Evolutionary conservation across 2,888 invertebrate species (phyloP).

Genomic region (Anoncus sp.): DNA sequence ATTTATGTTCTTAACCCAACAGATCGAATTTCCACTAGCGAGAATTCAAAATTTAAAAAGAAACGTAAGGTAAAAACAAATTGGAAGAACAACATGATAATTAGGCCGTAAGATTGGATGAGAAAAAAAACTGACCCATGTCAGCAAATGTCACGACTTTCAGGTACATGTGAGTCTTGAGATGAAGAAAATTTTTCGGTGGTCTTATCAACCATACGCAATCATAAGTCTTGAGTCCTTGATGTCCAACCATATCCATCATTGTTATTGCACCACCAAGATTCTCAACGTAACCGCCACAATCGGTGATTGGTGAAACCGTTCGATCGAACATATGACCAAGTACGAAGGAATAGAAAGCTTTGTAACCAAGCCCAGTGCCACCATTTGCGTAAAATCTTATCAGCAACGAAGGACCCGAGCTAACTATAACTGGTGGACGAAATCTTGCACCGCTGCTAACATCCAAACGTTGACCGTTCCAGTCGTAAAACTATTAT

Average conservation of each 20-base stretch:
- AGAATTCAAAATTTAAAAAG: no score
- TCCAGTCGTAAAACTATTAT: slow-evolving; percentile 87
- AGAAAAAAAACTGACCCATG: slow-evolving; percentile 83
- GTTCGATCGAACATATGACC: slow-evolving; percentile 78
- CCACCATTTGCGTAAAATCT: slow-evolving; percentile 90
- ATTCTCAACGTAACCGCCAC: slow-evolving; percentile 89
- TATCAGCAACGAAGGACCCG: slow-evolving; percentile 86
- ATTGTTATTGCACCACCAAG: slow-evolving; percentile 90
- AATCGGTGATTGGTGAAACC: slow-evolving; percentile 84
- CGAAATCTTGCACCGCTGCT: slow-evolving; percentile 88
- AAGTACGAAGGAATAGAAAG: slow-evolving; percentile 85
- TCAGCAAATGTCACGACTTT: slow-evolving; percentile 86
- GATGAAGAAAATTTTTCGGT: slow-evolving; percentile 86
- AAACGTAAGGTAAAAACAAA: no score
- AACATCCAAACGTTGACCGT: slow-evolving; percentile 87
- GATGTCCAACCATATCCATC: slow-evolving; percentile 89
- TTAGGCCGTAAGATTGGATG: no score
- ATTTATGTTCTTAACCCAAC: neutral
- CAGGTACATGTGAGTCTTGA: slow-evolving; percentile 88
- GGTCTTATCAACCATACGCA: slow-evolving; percentile 90
- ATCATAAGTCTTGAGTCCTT: slow-evolving; percentile 86
- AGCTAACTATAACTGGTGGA: slow-evolving; percentile 87
- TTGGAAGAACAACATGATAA: no score
- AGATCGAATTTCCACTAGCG: no score
- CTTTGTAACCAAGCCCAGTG: slow-evolving; percentile 88